Evolutionary conservation across 2,113 vertebrate species (phyloP).

Genomic region (Mobula birostris): DNA sequence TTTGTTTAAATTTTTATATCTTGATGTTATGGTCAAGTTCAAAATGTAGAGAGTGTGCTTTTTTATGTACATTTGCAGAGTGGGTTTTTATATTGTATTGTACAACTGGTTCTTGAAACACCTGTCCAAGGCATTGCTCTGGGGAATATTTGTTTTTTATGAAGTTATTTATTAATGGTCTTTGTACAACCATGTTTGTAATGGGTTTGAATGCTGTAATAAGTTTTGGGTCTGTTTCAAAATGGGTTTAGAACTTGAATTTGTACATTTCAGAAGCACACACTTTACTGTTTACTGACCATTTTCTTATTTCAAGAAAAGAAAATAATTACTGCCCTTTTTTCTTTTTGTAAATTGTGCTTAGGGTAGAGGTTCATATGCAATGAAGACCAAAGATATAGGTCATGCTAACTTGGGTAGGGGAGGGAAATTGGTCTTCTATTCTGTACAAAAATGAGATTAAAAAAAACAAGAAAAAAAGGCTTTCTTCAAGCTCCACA

Average conservation of each 20-base stretch:
- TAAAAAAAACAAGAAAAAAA: slow-evolving; percentile 19
- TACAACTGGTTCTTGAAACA: slow-evolving; percentile 35
- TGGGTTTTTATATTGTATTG: slow-evolving; percentile 54
- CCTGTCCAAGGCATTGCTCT: slow-evolving; percentile 35
- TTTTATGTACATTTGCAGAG: slow-evolving; percentile 54
- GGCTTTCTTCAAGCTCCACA: neutral
- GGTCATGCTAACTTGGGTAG: slow-evolving; percentile 66
- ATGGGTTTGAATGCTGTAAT: slow-evolving; percentile 52
- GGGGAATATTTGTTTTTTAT: slow-evolving; percentile 54
- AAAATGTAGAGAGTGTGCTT: slow-evolving; percentile 69
- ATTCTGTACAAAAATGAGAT: slow-evolving; percentile 37
- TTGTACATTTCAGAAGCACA: slow-evolving; percentile 56
- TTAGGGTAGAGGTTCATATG: slow-evolving; percentile 64
- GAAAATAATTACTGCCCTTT: slow-evolving; percentile 49
- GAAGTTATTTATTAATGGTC: slow-evolving; percentile 75
- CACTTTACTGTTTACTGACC: slow-evolving; percentile 62
- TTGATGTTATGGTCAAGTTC: slow-evolving; percentile 60
- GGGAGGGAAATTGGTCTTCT: slow-evolving; percentile 15
- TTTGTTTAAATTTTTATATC: slow-evolving; percentile 49
- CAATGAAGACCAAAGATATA: slow-evolving; percentile 71
- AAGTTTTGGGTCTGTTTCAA: slow-evolving; percentile 45
- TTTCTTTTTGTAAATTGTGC: slow-evolving; percentile 48
- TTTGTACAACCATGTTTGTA: slow-evolving; percentile 57
- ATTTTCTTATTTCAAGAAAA: slow-evolving; percentile 51
- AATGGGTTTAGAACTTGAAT: slow-evolving; percentile 23